phyloP scores from a whole-genome alignment of 2,113 vertebrate genomes.

The Tautogolabrus adspersus region DNA sequence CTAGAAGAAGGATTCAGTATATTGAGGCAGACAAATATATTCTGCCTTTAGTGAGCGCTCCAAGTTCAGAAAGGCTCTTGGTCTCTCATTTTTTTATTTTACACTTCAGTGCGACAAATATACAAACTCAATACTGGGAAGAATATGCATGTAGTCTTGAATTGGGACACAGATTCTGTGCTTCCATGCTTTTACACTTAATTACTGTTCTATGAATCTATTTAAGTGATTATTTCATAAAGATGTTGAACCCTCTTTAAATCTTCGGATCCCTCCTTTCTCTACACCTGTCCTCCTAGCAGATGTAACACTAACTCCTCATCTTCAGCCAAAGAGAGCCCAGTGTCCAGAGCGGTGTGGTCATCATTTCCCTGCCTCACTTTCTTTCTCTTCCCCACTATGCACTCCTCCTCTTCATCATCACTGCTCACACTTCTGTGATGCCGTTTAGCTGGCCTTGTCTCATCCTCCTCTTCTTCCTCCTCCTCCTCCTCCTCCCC shows the following conservation, averaged over 20 bases:
- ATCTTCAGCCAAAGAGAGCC: slow-evolving; percentile 76
- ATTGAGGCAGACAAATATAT: too few relatives aligned
- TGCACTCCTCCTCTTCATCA: slow-evolving; percentile 32
- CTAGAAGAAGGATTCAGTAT: too few relatives aligned
- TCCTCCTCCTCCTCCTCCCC: neutral
- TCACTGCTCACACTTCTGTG: slow-evolving; percentile 38
- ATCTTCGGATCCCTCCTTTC: neutral
- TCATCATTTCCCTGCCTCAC: slow-evolving; percentile 8
- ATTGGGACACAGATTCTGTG: too few relatives aligned
- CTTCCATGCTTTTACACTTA: too few relatives aligned
- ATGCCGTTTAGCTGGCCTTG: slow-evolving; percentile 24
- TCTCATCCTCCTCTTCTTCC: neutral
- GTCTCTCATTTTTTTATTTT: too few relatives aligned
- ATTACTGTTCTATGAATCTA: too few relatives aligned
- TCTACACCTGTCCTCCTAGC: slow-evolving; percentile 55
- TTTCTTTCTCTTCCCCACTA: slow-evolving; percentile 39
- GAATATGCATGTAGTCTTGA: too few relatives aligned
- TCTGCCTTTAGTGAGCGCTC: too few relatives aligned
- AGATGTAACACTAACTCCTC: slow-evolving; percentile 75
- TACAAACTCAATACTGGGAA: too few relatives aligned
- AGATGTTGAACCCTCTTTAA: neutral
- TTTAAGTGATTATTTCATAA: too few relatives aligned
- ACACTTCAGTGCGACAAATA: too few relatives aligned
- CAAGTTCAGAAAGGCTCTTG: too few relatives aligned
- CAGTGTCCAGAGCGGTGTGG: slow-evolving; percentile 60